A percentile compares a stretch with the other conserved stretches of the same genome.
Evolutionary conservation across 2,113 vertebrate genomes (phyloP).

Genomic region (Ammospiza nelsoni): DNA sequence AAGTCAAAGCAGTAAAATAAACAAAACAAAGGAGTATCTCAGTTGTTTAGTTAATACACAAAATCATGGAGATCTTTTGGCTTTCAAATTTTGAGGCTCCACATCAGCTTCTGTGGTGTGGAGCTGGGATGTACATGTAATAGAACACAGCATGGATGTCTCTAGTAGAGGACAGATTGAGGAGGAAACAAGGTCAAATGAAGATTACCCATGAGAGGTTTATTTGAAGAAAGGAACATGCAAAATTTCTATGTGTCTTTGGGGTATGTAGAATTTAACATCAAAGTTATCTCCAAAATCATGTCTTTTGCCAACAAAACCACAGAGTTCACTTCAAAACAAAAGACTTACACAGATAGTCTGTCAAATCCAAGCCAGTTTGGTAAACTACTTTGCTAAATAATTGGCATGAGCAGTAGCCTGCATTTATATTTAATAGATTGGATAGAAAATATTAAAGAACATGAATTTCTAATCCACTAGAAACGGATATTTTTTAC

Average conservation of each 20-base stretch:
- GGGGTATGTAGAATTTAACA: background rate
- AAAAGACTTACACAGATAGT: background rate
- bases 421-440: background rate
- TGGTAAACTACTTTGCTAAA: background rate
- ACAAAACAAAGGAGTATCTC: background rate
- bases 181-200: background rate
- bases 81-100: background rate
- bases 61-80: background rate
- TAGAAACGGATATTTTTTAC: background rate
- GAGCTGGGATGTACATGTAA: background rate
- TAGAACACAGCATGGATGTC: background rate
- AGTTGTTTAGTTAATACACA: background rate
- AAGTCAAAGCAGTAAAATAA: background rate
- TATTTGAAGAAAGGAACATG: background rate
- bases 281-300: background rate
- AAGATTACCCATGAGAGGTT: background rate
- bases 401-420: background rate
- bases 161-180: background rate
- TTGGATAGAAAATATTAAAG: background rate
- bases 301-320: background rate
- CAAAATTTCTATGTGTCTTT: background rate
- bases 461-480: background rate
- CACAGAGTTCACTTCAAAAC: background rate
- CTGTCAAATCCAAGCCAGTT: background rate
- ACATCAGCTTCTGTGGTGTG: background rate